Evolutionary conservation across 1,140 invertebrate genomes (phyloP), one percentile per base, ranked within the genome.

Genomic region (Ceratina australensis): DNA sequence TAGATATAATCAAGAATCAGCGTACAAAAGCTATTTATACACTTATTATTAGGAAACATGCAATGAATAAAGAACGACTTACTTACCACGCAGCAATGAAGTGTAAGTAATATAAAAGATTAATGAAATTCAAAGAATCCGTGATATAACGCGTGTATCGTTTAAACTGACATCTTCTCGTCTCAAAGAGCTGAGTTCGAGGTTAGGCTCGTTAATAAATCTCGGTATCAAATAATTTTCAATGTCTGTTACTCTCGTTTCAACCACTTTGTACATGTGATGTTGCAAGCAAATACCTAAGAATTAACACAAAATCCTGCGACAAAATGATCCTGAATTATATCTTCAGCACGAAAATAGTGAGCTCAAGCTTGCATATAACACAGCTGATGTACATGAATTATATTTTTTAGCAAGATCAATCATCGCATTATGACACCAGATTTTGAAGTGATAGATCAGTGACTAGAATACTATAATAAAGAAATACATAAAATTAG

Each of bases 161-260:
- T 50, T 57, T 83, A 80, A 84, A 81, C 71, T 81, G 81, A 79
- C 81, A 83, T 83, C 64, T 80, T 63, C 16, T 28, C 49, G 68
- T 74, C 20, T 65, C 50, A 72, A 47, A 69, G 57, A 50, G 67
- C 42, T 13, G 49, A 80, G 28, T 78, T 50, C 60, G 72, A 85
- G 83, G 83, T 85, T 85, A 85, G 75, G 64, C 26, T 50, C 66
- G 42, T 78, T 76, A 69, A 81, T 54, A 54, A 54, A 18, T 81
- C 72, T 49, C 22, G 28, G 57, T 77, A 73, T 72, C 78, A 75
- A 24, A 79, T 73, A 72, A 78, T 81, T 66, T 57, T 78, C 47
- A 64, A 42, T n/a, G 56, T 69, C 28, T 47, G 20, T 52, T 54
- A 49, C 54, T 68, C 56, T 66, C 57, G 24, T 69, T 73, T 73